Base-by-base conservation (phyloP, 2,113 vertebrate genomes). In the Heterotilapia buettikoferi region DNA sequence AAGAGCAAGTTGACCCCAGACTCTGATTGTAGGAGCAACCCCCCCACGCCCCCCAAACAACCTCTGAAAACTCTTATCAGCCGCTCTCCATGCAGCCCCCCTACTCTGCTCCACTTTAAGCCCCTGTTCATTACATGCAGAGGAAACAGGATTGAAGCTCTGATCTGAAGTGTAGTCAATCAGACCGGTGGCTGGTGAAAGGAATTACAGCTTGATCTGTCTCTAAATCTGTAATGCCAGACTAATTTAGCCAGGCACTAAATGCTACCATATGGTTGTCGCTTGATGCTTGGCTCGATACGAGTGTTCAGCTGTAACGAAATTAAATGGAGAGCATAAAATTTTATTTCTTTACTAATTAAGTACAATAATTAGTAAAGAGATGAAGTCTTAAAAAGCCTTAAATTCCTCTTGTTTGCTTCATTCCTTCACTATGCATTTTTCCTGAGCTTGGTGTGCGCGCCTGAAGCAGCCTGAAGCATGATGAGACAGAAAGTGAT, bases 181-280 rank as follows among this genome's bases (percentile, higher is more conserved):
- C 95, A 95, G 93, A 90, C 47, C 3, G 29, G 79, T 91, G 92
- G 83, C 91, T 93, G 90, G 82, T 90, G 93, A 89, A 83, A 90
- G 89, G 92, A 93, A 92, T 96, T 95, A 94, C 92, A 87, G 85
- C 90, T 59, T 90, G 93, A 95, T 95, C 94, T 90, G 94, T 93
- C 87, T 90, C 89, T 91, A 91, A 93, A 93, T 95, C 95, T 94
- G 86, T 92, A 93, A 94, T 92, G 89, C 92, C 90, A 45, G 89
- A 94, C 94, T 94, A 92, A 94, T 95, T 95, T 94, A 88, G 71
- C 87, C 94, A 91, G 87, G 90, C 84, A 88, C 93, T 94, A 95
- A 96, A 95, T 94, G 94, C 87, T 91, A 90, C 93, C 95, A 93
- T 95, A 94, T 94, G 94, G 88, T 87, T 84, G 88, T 82, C 3